Evolutionary conservation across 2,888 invertebrate genomes (phyloP), one percentile per base, ranked within the genome.

Genomic region (Watsonalla binaria): DNA sequence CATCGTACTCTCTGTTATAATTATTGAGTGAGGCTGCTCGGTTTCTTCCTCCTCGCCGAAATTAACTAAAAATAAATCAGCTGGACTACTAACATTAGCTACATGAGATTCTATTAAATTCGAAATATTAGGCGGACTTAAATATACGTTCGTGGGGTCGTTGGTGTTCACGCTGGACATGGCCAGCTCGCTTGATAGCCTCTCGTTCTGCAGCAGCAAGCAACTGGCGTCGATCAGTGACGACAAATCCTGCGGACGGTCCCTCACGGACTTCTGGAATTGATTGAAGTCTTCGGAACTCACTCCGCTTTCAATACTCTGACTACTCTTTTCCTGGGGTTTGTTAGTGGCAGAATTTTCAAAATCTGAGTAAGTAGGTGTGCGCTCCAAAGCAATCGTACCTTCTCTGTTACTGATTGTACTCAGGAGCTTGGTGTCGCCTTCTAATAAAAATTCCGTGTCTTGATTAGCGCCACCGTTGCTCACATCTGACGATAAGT

Each of bases 1-100:
- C 63, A 82, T 71, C 39, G 80, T 77, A 45, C 78, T 75, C 67
- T 88, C 87, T 5, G 90, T 89, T 50, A 90, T 81, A 6, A 90
- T 89, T 14, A 90, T 87, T 42, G 90, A 90, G 65, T 90, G 90
- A 14, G 90, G 90, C 60, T 89, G 90, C 50, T 90, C 89, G 24
- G 76, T 86, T 61, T 87, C 89, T 58, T 89, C 88, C 51, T 86
- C 87, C 11, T 66, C 62, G 55, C 83, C 82, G 53, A 84, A 76
- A 66, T 85, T 81, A 11, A 83, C 78, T 60, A 83, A 73, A 68
- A 78, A 82, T 61, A 74, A 60, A 57, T 65, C 72, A 52, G 72
- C 65, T 45, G 78, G 72, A 71, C 73, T 76, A 56, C 65, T 65
- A 70, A 68, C 65, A 65, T 75, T 76, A 65, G 71, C 68, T 68